phyloP scores from a whole-genome alignment of 2,113 vertebrate species.

The Casuarius casuarius region DNA sequence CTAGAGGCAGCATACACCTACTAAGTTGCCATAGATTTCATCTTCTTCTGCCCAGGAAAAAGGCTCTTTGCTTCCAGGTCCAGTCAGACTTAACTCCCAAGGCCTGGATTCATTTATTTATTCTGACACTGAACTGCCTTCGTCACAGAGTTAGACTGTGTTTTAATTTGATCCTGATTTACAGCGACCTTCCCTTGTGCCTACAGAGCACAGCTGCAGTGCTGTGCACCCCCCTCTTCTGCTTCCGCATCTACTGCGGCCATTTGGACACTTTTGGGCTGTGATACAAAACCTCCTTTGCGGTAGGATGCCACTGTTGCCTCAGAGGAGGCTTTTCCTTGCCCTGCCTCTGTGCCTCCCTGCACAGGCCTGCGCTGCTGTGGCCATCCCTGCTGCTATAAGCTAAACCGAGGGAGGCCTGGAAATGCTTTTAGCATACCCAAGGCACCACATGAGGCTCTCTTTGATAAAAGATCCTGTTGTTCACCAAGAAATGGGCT shows the following conservation, averaged over 20 bases:
- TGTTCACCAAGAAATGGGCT: neutral
- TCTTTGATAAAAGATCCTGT: neutral
- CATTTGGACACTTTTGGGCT: neutral
- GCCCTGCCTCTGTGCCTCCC: neutral
- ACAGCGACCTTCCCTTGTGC: neutral
- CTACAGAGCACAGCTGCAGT: neutral
- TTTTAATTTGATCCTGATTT: neutral
- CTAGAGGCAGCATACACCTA: neutral
- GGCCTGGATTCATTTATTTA: neutral
- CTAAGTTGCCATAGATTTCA: neutral
- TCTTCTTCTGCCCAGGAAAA: neutral
- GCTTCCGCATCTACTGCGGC: neutral
- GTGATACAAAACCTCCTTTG: neutral
- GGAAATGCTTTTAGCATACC: neutral
- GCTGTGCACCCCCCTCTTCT: neutral
- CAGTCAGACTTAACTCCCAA: neutral
- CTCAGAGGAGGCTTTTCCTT: neutral
- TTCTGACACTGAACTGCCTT: neutral
- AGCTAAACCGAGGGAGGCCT: too few species aligned
- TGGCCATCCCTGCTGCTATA: neutral
- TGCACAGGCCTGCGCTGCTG: neutral
- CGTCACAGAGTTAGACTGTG: accelerated
- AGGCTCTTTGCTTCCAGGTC: neutral
- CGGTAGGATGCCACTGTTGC: neutral
- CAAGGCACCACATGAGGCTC: neutral